These are phyloP conservation scores for Oasisia sp. DNA, from an alignment of 2,888 invertebrate species.

Conservation along the genomic window DNA sequence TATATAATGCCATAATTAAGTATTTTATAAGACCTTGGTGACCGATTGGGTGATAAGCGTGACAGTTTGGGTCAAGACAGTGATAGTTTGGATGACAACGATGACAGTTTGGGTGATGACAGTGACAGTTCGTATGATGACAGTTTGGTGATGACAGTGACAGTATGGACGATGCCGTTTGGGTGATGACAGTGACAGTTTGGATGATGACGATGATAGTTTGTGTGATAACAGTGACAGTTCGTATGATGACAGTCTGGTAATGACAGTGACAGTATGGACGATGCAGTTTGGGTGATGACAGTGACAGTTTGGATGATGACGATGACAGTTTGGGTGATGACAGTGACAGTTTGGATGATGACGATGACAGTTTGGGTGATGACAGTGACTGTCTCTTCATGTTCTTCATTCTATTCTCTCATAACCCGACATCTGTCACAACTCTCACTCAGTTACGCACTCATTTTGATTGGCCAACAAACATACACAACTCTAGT, in stretches of 20 bases:
- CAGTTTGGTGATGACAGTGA: background rate
- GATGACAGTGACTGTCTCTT: background rate
- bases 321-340: background rate
- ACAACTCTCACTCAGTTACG: too few relatives aligned
- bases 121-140: background rate
- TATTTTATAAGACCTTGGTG: too few relatives aligned
- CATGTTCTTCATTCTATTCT: too few relatives aligned
- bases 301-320: background rate
- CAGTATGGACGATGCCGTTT: background rate
- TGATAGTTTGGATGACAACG: background rate
- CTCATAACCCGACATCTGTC: too few relatives aligned
- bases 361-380: background rate
- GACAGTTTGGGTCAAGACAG: background rate
- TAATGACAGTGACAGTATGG: background rate
- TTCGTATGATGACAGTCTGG: background rate
- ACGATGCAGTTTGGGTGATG: background rate
- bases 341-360: background rate
- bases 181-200: background rate
- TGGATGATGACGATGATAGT: background rate
- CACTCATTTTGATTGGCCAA: too few relatives aligned
- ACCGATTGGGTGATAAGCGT: background rate
- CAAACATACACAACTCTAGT: background rate
- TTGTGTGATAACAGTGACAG: background rate
- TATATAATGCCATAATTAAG: too few relatives aligned
- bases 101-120: background rate